These are phyloP conservation scores for Hypsopygia costalis DNA, from an alignment of 2,888 invertebrate species.

Conservation along the genomic window DNA sequence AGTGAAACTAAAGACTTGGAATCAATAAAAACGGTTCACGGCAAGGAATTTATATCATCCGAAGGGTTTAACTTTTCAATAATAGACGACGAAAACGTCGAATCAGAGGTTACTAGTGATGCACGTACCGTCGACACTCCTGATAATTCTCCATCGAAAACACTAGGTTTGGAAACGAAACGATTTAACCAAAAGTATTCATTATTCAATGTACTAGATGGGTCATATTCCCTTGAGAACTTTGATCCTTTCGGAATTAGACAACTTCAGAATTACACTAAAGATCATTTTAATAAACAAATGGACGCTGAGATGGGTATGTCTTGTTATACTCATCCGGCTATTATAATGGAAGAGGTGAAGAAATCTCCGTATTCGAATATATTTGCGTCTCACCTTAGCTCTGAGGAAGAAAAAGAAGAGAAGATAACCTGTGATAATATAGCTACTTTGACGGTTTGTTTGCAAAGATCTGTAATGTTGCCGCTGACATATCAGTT, in stretches of 20 bases:
- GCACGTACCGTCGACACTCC: conserved; percentile 32
- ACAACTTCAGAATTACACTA: conserved; percentile 39
- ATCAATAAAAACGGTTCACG: conserved; percentile 33
- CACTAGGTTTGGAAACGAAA: conserved; percentile 16
- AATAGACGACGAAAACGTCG: conserved; percentile 53
- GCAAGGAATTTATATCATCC: conserved; percentile 51
- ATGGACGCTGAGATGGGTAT: conserved; percentile 42
- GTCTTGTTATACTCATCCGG: conserved; percentile 61
- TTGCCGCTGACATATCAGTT: conserved; percentile 85
- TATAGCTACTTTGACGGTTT: conserved; percentile 77
- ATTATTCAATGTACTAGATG: conserved; percentile 69
- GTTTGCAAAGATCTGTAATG: conserved; percentile 83
- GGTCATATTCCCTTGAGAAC: conserved; percentile 62
- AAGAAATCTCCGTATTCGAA: conserved; percentile 63
- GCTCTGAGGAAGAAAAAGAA: conserved; percentile 40
- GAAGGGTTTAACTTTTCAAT: conserved; percentile 67
- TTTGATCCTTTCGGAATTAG: conserved; percentile 71
- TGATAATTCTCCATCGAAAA: conserved; percentile 47
- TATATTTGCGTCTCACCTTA: conserved; percentile 53
- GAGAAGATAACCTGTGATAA: conserved; percentile 55
- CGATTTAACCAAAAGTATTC: conserved; percentile 36
- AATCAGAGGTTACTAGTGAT: conserved; percentile 37
- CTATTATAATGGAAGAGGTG: conserved; percentile 60
- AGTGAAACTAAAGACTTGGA: conserved; percentile 52
- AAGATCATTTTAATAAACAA: conserved; percentile 46